Conservation (phyloP, 2,797 vertebrate genomes). For the Smutsia temminckii region DNA sequence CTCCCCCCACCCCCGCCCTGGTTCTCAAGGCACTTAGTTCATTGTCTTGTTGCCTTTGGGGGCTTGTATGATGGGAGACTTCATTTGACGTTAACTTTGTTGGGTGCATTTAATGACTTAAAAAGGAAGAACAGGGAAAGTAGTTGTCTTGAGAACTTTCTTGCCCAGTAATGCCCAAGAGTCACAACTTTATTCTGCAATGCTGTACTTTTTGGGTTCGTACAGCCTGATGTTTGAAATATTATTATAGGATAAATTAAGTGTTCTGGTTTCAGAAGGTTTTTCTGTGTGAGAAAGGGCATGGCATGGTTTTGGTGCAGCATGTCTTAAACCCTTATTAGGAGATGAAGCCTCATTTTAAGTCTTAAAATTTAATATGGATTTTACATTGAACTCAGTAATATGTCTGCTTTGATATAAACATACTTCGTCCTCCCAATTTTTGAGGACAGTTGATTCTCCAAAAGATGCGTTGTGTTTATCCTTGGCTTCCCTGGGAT, state of each 20-base stretch:
- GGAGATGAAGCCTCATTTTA: neutral
- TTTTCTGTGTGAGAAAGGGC: neutral
- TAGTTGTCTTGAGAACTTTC: neutral
- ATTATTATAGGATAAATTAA: neutral
- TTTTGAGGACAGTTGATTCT: neutral
- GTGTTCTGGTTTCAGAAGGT: neutral
- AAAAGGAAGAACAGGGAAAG: neutral
- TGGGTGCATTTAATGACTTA: neutral
- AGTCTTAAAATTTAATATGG: neutral
- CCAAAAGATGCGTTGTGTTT: neutral
- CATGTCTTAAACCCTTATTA: neutral
- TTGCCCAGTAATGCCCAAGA: neutral
- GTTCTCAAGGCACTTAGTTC: neutral
- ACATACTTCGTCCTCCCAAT: neutral
- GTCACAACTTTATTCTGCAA: conserved; percentile 22
- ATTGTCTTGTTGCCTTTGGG: neutral
- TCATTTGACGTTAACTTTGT: neutral
- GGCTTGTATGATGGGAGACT: neutral
- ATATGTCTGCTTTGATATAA: neutral
- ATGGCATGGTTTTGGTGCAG: neutral
- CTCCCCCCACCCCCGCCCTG: accelerated
- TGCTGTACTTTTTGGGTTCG: neutral
- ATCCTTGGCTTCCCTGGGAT: neutral
- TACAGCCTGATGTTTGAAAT: neutral
- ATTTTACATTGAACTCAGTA: neutral